These are phyloP conservation scores for Darevskia mixta DNA, from an alignment of 2,797 vertebrate species.

Conservation along the genomic window DNA sequence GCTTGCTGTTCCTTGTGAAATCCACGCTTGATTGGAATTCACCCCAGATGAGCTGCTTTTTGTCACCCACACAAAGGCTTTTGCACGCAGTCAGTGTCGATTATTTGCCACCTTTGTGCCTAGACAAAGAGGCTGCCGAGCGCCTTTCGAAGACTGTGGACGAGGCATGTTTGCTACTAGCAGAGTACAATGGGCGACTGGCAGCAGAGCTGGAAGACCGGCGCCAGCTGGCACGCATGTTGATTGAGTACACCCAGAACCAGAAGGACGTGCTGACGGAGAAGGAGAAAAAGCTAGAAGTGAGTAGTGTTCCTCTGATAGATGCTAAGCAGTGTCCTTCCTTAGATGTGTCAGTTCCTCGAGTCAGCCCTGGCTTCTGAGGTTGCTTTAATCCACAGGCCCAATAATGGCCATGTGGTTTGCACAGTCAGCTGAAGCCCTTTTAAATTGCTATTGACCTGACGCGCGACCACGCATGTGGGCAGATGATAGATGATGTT, in stretches of 20 bases:
- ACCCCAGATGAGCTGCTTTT: not conserved
- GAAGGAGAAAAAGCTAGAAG: constrained; percentile 97
- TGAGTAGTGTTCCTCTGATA: constrained; percentile 59
- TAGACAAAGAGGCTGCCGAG: constrained; percentile 97
- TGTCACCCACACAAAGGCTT: not conserved
- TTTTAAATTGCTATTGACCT: not conserved
- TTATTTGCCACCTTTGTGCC: constrained; percentile 39
- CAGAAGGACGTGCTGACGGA: constrained; percentile 94
- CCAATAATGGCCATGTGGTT: not conserved
- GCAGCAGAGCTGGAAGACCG: constrained; percentile 97
- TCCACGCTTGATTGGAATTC: not conserved
- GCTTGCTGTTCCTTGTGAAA: not conserved
- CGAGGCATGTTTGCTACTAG: constrained; percentile 95
- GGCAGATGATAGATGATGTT: too few relatives aligned
- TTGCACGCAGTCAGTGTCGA: not conserved
- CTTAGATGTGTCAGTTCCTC: not conserved
- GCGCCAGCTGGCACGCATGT: constrained; percentile 95
- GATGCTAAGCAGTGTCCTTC: not conserved
- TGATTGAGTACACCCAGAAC: constrained; percentile 95
- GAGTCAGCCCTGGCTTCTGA: accelerated
- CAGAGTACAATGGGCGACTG: constrained; percentile 96
- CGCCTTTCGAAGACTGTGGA: constrained; percentile 97
- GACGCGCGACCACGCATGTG: too few relatives aligned
- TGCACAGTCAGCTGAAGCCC: too few relatives aligned
- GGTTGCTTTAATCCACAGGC: too few relatives aligned